These are phyloP conservation scores for Capreolus pygargus DNA, from an alignment of 2,113 vertebrate genomes.

Conservation along the genomic window DNA sequence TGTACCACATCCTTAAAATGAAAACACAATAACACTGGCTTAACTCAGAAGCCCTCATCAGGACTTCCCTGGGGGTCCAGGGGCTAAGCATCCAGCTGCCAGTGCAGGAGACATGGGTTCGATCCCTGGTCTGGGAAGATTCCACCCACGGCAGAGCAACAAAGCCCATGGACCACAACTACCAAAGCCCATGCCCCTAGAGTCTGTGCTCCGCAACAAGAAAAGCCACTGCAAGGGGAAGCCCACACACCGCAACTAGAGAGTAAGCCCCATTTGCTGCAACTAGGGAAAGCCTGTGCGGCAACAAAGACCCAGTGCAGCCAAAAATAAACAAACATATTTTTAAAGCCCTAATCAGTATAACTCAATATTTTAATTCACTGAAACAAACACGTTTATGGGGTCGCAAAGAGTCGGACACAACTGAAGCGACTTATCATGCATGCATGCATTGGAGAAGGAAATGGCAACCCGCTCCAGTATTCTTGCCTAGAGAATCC, in stretches of 20 bases:
- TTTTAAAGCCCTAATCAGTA: not conserved
- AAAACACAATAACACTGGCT: not conserved
- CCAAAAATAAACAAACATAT: not conserved
- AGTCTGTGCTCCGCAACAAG: not conserved
- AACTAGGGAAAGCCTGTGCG: not conserved
- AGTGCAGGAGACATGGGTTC: not conserved
- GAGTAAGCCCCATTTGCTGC: not conserved
- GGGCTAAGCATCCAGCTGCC: not conserved
- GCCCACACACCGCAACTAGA: not conserved
- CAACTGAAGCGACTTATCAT: too few relatives aligned
- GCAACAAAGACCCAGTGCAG: not conserved
- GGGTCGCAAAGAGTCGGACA: too few relatives aligned
- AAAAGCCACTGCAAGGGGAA: not conserved
- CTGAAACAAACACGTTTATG: not conserved
- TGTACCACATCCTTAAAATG: not conserved
- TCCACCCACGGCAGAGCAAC: not conserved
- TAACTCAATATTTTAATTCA: not conserved
- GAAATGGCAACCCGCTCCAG: too few relatives aligned
- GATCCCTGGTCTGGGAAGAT: not conserved
- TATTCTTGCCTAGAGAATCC: too few relatives aligned
- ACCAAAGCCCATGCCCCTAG: not conserved
- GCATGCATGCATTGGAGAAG: too few relatives aligned
- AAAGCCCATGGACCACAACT: not conserved
- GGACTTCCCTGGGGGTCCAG: not conserved
- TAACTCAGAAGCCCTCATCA: conserved; percentile 13